These are phyloP conservation scores for Cantharis flavilabris DNA, from an alignment of 2,888 invertebrate genomes.

Conservation along the genomic window DNA sequence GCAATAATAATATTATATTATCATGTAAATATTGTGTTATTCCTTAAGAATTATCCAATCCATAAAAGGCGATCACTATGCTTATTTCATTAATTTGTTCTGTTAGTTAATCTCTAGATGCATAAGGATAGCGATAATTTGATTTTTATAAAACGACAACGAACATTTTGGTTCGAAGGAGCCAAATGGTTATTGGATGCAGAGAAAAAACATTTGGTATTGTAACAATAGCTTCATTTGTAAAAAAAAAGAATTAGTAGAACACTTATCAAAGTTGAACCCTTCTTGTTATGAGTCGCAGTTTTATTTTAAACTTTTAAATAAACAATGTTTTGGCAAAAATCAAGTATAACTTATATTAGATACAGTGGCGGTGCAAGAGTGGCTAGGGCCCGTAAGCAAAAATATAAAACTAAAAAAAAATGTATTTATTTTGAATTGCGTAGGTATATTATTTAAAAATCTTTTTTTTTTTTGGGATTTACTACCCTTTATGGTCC, in stretches of 20 bases:
- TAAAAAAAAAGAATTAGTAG: background rate
- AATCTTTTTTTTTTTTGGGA: no score
- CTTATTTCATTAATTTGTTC: background rate
- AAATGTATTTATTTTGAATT: no score
- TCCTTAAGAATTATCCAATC: background rate
- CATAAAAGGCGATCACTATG: background rate
- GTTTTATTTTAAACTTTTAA: background rate
- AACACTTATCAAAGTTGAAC: no score
- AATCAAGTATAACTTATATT: no score
- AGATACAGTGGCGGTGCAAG: no score
- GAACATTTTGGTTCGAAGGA: background rate
- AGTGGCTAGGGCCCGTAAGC: no score
- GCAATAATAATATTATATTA: background rate
- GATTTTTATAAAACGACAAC: background rate
- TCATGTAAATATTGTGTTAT: conserved; percentile 1
- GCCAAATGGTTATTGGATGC: background rate
- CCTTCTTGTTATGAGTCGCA: background rate
- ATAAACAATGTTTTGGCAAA: no score
- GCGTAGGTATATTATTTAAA: no score
- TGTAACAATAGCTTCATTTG: background rate
- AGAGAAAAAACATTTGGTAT: background rate
- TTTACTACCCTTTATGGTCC: no score
- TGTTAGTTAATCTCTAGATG: background rate
- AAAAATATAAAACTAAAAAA: no score
- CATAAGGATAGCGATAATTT: background rate